Evolutionary conservation across 1,140 invertebrate species (phyloP).

Genomic region (Macrotrachela quadricornifera): DNA sequence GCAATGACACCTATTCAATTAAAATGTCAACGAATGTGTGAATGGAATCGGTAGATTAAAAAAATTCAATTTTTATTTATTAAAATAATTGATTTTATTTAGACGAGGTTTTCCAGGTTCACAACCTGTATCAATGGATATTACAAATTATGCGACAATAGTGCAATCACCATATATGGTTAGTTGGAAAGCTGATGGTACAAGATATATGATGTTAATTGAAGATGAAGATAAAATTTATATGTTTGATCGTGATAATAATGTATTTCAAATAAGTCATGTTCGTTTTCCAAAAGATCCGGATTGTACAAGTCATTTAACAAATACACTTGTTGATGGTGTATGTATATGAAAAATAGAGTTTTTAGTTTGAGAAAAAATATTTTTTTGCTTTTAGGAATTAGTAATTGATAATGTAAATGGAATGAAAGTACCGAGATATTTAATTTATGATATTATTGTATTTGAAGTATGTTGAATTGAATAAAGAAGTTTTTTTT

Average conservation of each 20-base stretch:
- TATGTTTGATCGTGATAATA: conserved; percentile 83
- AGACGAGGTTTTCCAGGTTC: conserved; percentile 70
- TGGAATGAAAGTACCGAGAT: conserved; percentile 51
- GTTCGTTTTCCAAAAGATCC: conserved; percentile 54
- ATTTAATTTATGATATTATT: conserved; percentile 84
- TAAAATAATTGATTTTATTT: neutral
- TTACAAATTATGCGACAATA: conserved; percentile 39
- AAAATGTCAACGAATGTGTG: conserved; percentile 56
- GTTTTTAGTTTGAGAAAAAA: too few relatives aligned
- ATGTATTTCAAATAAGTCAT: conserved; percentile 62
- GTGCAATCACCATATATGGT: conserved; percentile 63
- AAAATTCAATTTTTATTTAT: neutral
- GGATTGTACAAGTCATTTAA: conserved; percentile 46
- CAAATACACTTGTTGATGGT: conserved; percentile 72
- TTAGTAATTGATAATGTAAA: conserved; percentile 64
- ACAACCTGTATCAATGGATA: conserved; percentile 88
- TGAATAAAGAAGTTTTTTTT: neutral
- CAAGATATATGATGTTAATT: conserved; percentile 93
- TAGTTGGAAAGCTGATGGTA: conserved; percentile 98
- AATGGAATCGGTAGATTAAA: conserved; percentile 46
- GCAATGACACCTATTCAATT: conserved; percentile 46
- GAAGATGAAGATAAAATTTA: conserved; percentile 59
- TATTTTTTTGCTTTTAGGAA: conserved; percentile 38
- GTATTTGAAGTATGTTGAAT: conserved; percentile 45
- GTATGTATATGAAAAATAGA: conserved; percentile 39